Percentiles rank a stretch among this genome's conserved stretches.
phyloP scores from a whole-genome alignment of 2,888 invertebrate species.

The Gymnoscelis rufifasciata region DNA sequence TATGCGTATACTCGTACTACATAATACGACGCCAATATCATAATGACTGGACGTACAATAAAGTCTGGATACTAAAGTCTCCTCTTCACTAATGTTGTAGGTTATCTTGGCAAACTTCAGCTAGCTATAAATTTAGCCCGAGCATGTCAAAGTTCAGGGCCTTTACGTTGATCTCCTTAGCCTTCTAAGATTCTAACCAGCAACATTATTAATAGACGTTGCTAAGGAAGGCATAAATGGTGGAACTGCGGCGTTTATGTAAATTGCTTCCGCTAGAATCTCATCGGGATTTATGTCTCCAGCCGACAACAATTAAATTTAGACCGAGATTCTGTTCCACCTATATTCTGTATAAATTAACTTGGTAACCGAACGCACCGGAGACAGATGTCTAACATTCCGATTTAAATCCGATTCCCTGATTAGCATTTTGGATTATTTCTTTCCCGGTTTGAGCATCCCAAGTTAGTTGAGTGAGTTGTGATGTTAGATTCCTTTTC shows the following conservation, averaged over 20 bases:
- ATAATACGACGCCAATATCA: too few species aligned
- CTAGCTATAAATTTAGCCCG: too few species aligned
- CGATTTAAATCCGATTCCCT: slow-evolving; percentile 21
- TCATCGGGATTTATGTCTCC: slow-evolving; percentile 65
- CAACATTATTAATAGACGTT: slow-evolving; percentile 41
- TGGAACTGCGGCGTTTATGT: slow-evolving; percentile 64
- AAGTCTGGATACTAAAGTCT: too few species aligned
- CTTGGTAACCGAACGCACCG: slow-evolving; percentile 29
- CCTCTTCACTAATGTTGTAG: too few species aligned
- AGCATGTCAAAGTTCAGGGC: neutral
- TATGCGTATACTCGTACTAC: too few species aligned
- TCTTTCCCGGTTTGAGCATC: slow-evolving; percentile 13
- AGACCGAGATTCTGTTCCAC: slow-evolving; percentile 52
- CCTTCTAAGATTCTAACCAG: slow-evolving; percentile 1
- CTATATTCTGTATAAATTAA: slow-evolving; percentile 58
- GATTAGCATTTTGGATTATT: slow-evolving; percentile 28
- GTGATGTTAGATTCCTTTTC: neutral
- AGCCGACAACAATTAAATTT: slow-evolving; percentile 74
- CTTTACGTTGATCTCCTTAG: neutral
- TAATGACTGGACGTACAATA: too few species aligned
- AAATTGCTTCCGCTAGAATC: slow-evolving; percentile 71
- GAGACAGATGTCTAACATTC: slow-evolving; percentile 31
- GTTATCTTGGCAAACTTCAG: too few species aligned
- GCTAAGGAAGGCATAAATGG: slow-evolving; percentile 55
- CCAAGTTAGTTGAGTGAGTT: slow-evolving; percentile 3